phyloP scores from a whole-genome alignment of 2,797 vertebrate species.

The Xyrichtys novacula region DNA sequence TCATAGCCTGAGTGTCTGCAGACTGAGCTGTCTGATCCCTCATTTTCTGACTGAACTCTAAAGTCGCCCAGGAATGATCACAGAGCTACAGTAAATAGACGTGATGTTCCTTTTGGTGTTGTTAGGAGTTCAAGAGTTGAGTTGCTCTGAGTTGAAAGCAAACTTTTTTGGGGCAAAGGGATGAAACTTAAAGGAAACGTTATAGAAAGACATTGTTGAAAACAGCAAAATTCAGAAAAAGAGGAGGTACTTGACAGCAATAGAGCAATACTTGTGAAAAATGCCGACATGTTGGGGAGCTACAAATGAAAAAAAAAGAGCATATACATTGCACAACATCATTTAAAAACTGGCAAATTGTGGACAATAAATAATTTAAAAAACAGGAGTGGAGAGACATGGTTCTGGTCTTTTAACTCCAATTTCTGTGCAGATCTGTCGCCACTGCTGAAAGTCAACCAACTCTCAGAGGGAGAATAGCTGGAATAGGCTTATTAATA shows the following conservation, averaged over 20 bases:
- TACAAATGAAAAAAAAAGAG: too few relatives aligned
- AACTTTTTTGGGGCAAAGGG: slow-evolving; percentile 28
- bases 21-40: slow-evolving; percentile 61
- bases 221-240: neutral
- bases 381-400: too few relatives aligned
- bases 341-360: too few relatives aligned
- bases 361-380: too few relatives aligned
- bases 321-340: too few relatives aligned
- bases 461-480: slow-evolving; percentile 51
- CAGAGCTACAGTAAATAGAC: slow-evolving; percentile 58
- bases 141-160: slow-evolving; percentile 26
- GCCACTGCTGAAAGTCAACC: slow-evolving; percentile 58
- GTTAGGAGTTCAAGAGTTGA: slow-evolving; percentile 46
- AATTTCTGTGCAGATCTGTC: slow-evolving; percentile 42
- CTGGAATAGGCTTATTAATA: slow-evolving; percentile 54
- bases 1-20: slow-evolving; percentile 49
- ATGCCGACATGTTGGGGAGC: too few relatives aligned
- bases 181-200: neutral
- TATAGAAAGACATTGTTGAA: neutral
- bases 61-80: slow-evolving; percentile 63
- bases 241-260: neutral
- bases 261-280: too few relatives aligned
- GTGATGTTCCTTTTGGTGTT: slow-evolving; percentile 40
- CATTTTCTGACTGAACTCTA: slow-evolving; percentile 50
- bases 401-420: slow-evolving; percentile 17